Conservation (phyloP, 2,888 invertebrate species). For the Cryptocephalus primarius region DNA sequence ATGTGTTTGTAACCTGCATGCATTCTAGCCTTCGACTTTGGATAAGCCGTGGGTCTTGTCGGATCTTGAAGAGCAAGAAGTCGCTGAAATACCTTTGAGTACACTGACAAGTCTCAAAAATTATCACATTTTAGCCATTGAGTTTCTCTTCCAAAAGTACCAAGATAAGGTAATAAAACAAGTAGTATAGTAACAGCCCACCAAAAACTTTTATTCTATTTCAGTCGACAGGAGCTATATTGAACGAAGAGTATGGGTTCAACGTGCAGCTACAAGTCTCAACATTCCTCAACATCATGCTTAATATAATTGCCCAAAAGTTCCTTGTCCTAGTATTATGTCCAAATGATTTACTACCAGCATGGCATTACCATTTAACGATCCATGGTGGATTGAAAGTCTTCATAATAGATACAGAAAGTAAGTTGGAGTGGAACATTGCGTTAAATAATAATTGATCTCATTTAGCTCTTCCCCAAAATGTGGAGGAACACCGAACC, state of each 20-base stretch:
- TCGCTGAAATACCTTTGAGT: slow-evolving; percentile 13
- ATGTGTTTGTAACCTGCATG: background rate
- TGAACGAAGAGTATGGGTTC: slow-evolving; percentile 28
- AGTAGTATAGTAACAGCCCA: too few relatives aligned
- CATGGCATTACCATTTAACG: slow-evolving; percentile 26
- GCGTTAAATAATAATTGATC: background rate
- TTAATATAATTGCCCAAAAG: slow-evolving; percentile 7
- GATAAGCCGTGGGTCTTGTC: slow-evolving; percentile 17
- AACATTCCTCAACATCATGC: slow-evolving; percentile 22
- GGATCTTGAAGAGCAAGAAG: slow-evolving; percentile 10
- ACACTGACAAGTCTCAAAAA: slow-evolving; percentile 16
- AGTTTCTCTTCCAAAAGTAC: slow-evolving; percentile 24
- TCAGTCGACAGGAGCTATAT: slow-evolving; percentile 26
- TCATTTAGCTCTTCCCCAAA: background rate
- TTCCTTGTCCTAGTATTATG: slow-evolving; percentile 21
- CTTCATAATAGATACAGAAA: slow-evolving; percentile 15
- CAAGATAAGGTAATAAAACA: slow-evolving; percentile 16
- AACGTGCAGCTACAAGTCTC: slow-evolving; percentile 23
- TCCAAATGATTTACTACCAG: slow-evolving; percentile 14
- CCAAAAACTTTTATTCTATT: too few relatives aligned
- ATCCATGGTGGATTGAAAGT: slow-evolving; percentile 18
- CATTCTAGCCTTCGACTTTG: slow-evolving; percentile 10
- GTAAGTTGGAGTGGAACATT: slow-evolving; percentile 10
- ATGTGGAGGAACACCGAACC: background rate
- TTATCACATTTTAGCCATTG: slow-evolving; percentile 21